Evolutionary conservation across 2,113 vertebrate genomes (phyloP), one percentile per base, ranked within the genome.

Genomic region (Amblyopsis rosae): DNA sequence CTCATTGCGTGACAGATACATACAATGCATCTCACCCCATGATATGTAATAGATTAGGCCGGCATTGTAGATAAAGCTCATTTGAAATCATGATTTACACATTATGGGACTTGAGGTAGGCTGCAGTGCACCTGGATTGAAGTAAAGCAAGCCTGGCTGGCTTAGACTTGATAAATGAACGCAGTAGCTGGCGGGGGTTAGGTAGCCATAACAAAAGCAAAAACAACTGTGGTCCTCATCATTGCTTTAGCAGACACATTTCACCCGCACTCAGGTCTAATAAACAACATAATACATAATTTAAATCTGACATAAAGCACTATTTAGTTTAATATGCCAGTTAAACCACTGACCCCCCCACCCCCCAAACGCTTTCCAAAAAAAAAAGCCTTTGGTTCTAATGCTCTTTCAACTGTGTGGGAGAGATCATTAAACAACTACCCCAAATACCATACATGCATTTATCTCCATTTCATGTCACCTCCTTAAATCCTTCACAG

Each of bases 381-480:
- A 41, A 41, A 26, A 26, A 26, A 26, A 26, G 59, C n/a, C 41
- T 68, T 80, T 13, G 50, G n/a, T 57, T 72, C 45, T 72, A 48
- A 72, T 56, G 60, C 71, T 57, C 48, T 32, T 58, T 78, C 7
- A 65, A 41, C 68, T 62, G 55, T 64, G 75, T 62, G 59, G 77
- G 77, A 82, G 72, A 62, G 69, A 70, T 69, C 67, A 59, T 11
- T 67, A 60, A 17, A 51, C 58, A 72, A 59, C 59, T 61, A 73
- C 70, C 68, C 65, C 72, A 78, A 83, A 82, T 59, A 61, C 33
- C 35, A 15, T n/a, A 46, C 35, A 41, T 10, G 59, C 9, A 47
- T 61, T 4, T 41, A 45, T 46, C 65, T 47, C 69, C 35, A 41
- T 41, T 41, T 41, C 65, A 66, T 12, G 68, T 70, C 62, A 72